Base-by-base conservation (phyloP, 1,140 invertebrate genomes). In the Apis laboriosa region DNA sequence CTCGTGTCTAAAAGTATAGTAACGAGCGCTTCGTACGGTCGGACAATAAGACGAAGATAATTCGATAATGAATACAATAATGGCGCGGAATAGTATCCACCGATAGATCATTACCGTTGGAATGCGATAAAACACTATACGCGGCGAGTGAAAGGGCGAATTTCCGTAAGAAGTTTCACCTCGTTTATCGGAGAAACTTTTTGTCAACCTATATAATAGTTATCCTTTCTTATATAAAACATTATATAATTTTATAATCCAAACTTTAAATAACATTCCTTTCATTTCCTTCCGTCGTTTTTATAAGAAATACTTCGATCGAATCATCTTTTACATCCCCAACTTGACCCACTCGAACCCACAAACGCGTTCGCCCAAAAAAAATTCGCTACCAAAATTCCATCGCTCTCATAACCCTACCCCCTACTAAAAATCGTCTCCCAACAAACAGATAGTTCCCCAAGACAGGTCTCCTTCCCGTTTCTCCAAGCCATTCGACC, bases 21-120 rank as follows among this genome's bases (percentile, higher is more conserved):
- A 13, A 43, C 21, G 21, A 55, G 51, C 51, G 19, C 51, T 28
- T 28, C 28, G 1, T 73, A 34, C 4, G 71, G 24, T 34, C 53
- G 21, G 28, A 56, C 19, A 21, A 13, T 73, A 73, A 56, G 34
- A 43, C 9, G 53, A 56, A 4, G 53, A 58, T 73, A 73, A 73
- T 73, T 73, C 34, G 71, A 73, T 73, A 73, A 58, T 56, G 71
- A 73, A 56, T 24, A 73, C 24, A 73, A 58, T 34, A 58, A 73
- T 21, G 28, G 71, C 17, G 71, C 17, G 21, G 56, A 73, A 56
- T 73, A 28, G 28, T 34, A 73, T 28, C 53, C 53, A 12, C 71
- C 21, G 71, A 73, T 73, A 56, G 71, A 73, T 73, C 53, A 56
- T 73, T 73, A 73, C 53, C 71, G 53, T 21, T 28, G 71, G 71